Conservation (phyloP, 2,113 vertebrate species). For the Perca schrenkii region DNA sequence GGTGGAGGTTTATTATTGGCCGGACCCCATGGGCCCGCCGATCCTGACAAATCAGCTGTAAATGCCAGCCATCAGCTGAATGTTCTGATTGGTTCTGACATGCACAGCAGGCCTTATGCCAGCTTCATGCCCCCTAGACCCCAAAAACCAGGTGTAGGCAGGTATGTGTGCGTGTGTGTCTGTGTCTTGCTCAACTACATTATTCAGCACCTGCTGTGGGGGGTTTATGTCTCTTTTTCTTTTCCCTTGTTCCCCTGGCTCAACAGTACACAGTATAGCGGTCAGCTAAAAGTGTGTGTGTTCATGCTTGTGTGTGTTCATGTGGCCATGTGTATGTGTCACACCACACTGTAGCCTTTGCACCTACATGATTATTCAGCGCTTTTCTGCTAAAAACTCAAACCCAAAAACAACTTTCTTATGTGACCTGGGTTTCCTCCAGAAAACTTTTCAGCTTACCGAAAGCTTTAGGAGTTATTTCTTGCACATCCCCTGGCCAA, state of each 20-base stretch:
- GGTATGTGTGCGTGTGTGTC: conserved; percentile 31
- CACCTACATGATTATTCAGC: conserved; percentile 59
- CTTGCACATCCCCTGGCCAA: conserved; percentile 28
- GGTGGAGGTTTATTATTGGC: conserved; percentile 82
- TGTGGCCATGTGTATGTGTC: conserved; percentile 45
- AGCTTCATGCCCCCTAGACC: conserved; percentile 72
- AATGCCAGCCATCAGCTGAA: conserved; percentile 77
- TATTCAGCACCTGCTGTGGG: conserved; percentile 72
- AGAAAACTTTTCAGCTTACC: conserved; percentile 66
- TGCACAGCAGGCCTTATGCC: conserved; percentile 78
- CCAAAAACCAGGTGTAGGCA: conserved; percentile 75
- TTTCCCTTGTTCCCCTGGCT: conserved; percentile 37
- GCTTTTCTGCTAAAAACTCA: conserved; percentile 51
- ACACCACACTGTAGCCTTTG: conserved; percentile 14
- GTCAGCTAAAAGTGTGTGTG: conserved; percentile 49
- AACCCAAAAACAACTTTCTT: conserved; percentile 43
- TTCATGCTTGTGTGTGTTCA: background rate
- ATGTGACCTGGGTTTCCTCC: conserved; percentile 37
- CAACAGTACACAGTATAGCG: conserved; percentile 44
- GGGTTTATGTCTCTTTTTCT: conserved; percentile 57
- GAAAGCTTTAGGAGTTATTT: conserved; percentile 37
- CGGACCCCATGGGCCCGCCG: conserved; percentile 67
- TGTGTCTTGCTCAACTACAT: conserved; percentile 49
- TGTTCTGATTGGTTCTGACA: conserved; percentile 82
- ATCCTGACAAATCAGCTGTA: conserved; percentile 81